Conservation (phyloP, 2,113 vertebrate species). For the Fukomys damarensis region DNA sequence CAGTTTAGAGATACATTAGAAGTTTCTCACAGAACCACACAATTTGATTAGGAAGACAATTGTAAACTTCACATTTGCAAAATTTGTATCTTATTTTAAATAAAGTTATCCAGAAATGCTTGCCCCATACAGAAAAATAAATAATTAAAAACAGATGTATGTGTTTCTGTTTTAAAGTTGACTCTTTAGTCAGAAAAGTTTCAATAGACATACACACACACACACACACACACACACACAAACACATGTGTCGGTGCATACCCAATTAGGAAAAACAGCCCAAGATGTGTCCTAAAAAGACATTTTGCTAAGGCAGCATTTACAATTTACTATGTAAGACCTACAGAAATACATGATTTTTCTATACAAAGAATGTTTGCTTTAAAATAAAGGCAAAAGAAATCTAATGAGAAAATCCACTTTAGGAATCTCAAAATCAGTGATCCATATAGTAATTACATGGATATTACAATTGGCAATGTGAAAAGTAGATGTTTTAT, state of each 20-base stretch:
- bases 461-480: slow-evolving; percentile 41
- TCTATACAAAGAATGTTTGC: neutral
- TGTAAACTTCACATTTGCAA: slow-evolving; percentile 26
- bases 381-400: slow-evolving; percentile 21
- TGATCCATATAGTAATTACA: neutral
- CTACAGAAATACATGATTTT: neutral
- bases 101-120: slow-evolving; percentile 33
- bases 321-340: neutral
- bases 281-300: neutral
- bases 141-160: neutral
- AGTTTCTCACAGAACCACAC: neutral
- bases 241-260: rapidly evolving
- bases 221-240: neutral
- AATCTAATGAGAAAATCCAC: neutral
- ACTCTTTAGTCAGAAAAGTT: neutral
- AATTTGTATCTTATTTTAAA: slow-evolving; percentile 30
- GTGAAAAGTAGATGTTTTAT: neutral
- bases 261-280: neutral
- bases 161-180: slow-evolving; percentile 20
- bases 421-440: slow-evolving; percentile 14
- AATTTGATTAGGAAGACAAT: slow-evolving; percentile 32
- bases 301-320: slow-evolving; percentile 40
- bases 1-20: slow-evolving; percentile 30
- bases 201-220: neutral
- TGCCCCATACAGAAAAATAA: neutral